Conservation (phyloP, 2,797 vertebrate species). For the Melanotaenia nigrans region DNA sequence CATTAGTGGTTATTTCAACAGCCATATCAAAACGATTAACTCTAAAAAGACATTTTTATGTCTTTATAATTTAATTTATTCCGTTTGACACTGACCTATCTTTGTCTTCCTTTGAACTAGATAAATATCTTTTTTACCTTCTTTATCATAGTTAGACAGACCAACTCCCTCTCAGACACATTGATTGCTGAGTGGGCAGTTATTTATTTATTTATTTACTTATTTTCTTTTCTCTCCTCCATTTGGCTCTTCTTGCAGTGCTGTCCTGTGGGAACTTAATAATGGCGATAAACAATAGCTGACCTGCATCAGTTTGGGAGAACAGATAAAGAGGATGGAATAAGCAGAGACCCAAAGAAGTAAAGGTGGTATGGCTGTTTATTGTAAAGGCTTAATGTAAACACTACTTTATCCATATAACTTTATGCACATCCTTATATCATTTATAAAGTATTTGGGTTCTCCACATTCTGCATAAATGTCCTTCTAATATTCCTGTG, state of each 20-base stretch:
- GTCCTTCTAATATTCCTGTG: slow-evolving; percentile 11
- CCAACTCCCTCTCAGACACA: slow-evolving; percentile 29
- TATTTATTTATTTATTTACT: not conserved
- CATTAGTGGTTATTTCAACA: too few species aligned
- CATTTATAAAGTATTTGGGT: slow-evolving; percentile 1
- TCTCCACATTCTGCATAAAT: not conserved
- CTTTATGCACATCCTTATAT: not conserved
- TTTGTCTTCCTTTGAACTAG: too few species aligned
- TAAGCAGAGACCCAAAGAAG: slow-evolving; percentile 6
- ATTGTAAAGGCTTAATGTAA: slow-evolving; percentile 10
- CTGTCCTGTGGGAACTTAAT: slow-evolving; percentile 52
- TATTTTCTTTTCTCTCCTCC: slow-evolving; percentile 4
- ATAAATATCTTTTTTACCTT: not conserved
- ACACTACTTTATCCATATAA: too few species aligned
- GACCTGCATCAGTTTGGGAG: slow-evolving; percentile 60
- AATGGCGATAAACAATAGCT: slow-evolving; percentile 60
- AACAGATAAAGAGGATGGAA: slow-evolving; percentile 14
- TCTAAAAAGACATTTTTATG: too few species aligned
- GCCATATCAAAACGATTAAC: too few species aligned
- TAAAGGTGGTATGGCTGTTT: not conserved
- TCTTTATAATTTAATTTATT: too few species aligned
- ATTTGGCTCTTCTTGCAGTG: slow-evolving; percentile 39
- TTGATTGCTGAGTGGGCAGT: slow-evolving; percentile 43
- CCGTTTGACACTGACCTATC: too few species aligned
- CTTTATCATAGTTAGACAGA: slow-evolving; percentile 22